These are phyloP conservation scores for Diadumene lineata DNA, from an alignment of 92 coral and sea anemone genomes.

Conservation along the genomic window DNA sequence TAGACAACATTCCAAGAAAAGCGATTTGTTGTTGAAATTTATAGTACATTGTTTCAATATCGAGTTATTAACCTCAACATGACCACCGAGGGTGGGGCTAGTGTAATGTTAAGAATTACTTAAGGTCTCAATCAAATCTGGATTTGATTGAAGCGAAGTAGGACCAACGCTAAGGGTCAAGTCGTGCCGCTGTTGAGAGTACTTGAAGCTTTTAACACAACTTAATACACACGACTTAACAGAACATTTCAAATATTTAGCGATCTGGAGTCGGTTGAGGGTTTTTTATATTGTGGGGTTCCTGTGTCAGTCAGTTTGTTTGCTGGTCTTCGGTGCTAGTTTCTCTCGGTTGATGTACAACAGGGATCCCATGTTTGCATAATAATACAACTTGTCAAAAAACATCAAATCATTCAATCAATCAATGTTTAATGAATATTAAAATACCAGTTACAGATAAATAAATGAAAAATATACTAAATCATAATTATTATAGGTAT, in stretches of 20 bases:
- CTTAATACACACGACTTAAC: neutral
- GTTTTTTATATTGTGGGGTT: neutral
- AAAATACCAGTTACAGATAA: too few species aligned
- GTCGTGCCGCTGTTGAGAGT: conserved; percentile 16
- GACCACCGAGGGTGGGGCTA: conserved; percentile 12
- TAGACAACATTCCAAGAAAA: conserved; percentile 9
- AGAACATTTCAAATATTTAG: too few species aligned
- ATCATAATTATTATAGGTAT: too few species aligned
- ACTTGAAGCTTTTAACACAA: conserved; percentile 31
- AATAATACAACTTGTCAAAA: too few species aligned
- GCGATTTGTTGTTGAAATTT: conserved; percentile 5
- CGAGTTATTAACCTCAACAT: conserved; percentile 20
- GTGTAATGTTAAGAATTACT: conserved; percentile 7
- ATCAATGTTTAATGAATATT: too few species aligned
- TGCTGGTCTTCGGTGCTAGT: too few species aligned
- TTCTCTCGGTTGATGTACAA: neutral
- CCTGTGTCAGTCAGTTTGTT: too few species aligned
- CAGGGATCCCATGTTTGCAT: neutral
- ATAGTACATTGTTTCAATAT: conserved; percentile 13
- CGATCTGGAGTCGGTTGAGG: too few species aligned
- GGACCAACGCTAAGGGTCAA: conserved; percentile 41
- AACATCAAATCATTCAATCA: too few species aligned
- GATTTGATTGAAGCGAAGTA: conserved; percentile 20
- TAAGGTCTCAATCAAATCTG: conserved; percentile 17
- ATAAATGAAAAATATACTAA: too few species aligned